Evolutionary conservation across 2,888 invertebrate species (phyloP).

Genomic region (Apodemia duryi): DNA sequence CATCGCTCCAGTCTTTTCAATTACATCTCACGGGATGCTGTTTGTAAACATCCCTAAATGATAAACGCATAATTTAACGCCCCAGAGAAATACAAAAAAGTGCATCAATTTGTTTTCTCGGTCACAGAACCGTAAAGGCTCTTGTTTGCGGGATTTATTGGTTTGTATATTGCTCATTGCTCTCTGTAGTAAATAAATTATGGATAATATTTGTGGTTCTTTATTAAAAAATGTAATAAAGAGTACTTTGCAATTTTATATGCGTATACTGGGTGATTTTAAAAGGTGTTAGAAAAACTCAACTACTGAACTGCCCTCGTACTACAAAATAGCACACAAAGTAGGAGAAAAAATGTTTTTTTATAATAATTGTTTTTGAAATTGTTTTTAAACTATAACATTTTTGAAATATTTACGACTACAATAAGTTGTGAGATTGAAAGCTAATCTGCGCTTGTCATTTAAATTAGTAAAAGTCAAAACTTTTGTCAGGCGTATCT

Average conservation of each 20-base stretch:
- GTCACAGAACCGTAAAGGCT: constrained; percentile 60
- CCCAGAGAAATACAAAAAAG: constrained; percentile 63
- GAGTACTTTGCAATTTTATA: too few relatives aligned
- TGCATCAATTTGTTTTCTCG: constrained; percentile 59
- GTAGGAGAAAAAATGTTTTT: neutral
- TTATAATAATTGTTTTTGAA: neutral
- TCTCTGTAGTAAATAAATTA: constrained; percentile 17
- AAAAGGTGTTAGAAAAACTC: too few relatives aligned
- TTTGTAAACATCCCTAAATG: constrained; percentile 76
- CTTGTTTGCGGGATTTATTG: constrained; percentile 56
- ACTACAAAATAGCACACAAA: too few relatives aligned
- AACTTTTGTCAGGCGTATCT: too few relatives aligned
- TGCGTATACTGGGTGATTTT: neutral
- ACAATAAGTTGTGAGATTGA: too few relatives aligned
- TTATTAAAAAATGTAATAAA: too few relatives aligned
- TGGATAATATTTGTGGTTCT: neutral
- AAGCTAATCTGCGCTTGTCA: too few relatives aligned
- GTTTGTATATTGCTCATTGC: constrained; percentile 42
- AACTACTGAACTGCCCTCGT: neutral
- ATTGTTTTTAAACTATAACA: too few relatives aligned
- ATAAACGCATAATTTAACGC: constrained; percentile 76
- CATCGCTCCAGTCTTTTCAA: constrained; percentile 75
- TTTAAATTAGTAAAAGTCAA: too few relatives aligned
- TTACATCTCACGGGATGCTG: constrained; percentile 63
- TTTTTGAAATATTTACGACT: too few relatives aligned